phyloP scores from a whole-genome alignment of 2,888 invertebrate species.

The Blastobasis lacticolella region DNA sequence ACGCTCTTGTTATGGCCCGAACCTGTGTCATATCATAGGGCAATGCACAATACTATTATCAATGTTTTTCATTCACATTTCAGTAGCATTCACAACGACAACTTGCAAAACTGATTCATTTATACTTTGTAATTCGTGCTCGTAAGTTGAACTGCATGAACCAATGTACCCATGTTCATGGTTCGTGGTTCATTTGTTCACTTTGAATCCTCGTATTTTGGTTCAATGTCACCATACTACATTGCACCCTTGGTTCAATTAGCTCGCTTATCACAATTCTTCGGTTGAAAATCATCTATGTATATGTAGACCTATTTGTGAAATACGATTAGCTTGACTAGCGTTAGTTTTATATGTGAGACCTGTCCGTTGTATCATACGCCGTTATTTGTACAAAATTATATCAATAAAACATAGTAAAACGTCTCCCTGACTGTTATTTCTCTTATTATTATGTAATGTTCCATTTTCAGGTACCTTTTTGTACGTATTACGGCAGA shows the following conservation, averaged over 20 bases:
- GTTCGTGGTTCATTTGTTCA: too few relatives aligned
- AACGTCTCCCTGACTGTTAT: constrained; percentile 14
- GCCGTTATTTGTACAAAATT: constrained; percentile 76
- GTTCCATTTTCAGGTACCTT: too few relatives aligned
- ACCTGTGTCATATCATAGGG: too few relatives aligned
- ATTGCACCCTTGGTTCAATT: not conserved
- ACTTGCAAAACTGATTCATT: not conserved
- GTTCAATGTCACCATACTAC: not conserved
- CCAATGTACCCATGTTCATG: too few relatives aligned
- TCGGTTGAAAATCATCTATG: constrained; percentile 9
- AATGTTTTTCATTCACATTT: too few relatives aligned
- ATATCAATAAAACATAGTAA: constrained; percentile 68
- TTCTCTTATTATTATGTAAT: too few relatives aligned
- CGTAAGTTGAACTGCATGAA: too few relatives aligned
- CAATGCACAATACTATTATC: too few relatives aligned
- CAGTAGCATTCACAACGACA: not conserved
- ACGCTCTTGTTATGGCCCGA: too few relatives aligned
- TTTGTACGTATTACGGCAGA: too few relatives aligned
- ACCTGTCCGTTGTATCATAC: constrained; percentile 74
- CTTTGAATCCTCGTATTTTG: not conserved
- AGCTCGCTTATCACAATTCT: not conserved
- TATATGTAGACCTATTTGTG: constrained; percentile 51
- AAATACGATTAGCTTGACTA: constrained; percentile 65
- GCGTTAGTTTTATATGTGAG: constrained; percentile 75
- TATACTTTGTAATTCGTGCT: too few relatives aligned